phyloP scores from a whole-genome alignment of 1,140 invertebrate species.

The Pseudobourletiella spinata region DNA sequence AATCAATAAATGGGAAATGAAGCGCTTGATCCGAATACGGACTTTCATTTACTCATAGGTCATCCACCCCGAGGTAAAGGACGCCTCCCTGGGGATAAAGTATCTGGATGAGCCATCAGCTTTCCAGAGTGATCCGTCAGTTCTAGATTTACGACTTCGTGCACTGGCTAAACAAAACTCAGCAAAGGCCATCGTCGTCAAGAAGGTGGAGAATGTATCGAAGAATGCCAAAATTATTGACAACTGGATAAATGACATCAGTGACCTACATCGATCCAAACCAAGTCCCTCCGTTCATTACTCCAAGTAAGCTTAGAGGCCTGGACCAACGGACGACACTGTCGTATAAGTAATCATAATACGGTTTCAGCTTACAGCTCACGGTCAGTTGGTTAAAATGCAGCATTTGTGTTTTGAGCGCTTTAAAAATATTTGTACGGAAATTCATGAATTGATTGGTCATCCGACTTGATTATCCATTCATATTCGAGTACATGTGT shows the following conservation, averaged over 20 bases:
- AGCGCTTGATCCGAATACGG: too few relatives aligned
- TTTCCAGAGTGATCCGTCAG: constrained; percentile 87
- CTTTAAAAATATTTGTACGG: too few relatives aligned
- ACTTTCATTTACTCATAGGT: too few relatives aligned
- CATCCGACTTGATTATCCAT: too few relatives aligned
- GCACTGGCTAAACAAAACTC: constrained; percentile 64
- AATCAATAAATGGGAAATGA: too few relatives aligned
- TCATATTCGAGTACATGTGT: too few relatives aligned
- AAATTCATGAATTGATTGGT: too few relatives aligned
- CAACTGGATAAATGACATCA: constrained; percentile 88
- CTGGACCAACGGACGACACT: too few relatives aligned
- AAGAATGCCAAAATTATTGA: constrained; percentile 81
- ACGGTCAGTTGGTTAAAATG: too few relatives aligned
- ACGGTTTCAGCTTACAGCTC: too few relatives aligned
- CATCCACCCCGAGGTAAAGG: constrained; percentile 61
- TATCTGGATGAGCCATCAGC: constrained; percentile 91
- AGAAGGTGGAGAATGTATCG: constrained; percentile 73
- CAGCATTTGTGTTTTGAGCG: too few relatives aligned
- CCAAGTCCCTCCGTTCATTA: constrained; percentile 77
- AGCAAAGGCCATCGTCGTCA: constrained; percentile 55
- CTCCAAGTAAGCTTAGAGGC: constrained; percentile 61
- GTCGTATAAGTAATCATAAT: too few relatives aligned
- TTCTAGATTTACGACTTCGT: constrained; percentile 83
- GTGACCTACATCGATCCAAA: constrained; percentile 74
- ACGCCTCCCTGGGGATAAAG: constrained; percentile 65